These are phyloP conservation scores for Galaxea fascicularis DNA, from an alignment of 92 coral and sea anemone species.

Conservation along the genomic window DNA sequence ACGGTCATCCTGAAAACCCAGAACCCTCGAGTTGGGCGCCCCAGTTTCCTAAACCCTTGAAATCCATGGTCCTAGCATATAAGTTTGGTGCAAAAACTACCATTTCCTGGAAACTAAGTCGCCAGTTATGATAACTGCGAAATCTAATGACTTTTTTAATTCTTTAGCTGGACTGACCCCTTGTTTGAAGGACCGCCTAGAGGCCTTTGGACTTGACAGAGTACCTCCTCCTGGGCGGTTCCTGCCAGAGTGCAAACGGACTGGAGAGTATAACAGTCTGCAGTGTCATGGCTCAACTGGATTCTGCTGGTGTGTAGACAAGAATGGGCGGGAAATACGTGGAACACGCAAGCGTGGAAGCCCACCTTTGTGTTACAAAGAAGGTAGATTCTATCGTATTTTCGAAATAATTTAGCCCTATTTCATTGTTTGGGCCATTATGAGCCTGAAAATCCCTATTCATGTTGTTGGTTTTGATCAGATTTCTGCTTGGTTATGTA, in stretches of 20 bases:
- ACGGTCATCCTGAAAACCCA: too few relatives aligned
- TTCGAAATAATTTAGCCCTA: too few relatives aligned
- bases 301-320: conserved; percentile 88
- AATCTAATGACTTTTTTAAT: neutral
- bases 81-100: too few relatives aligned
- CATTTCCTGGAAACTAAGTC: too few relatives aligned
- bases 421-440: too few relatives aligned
- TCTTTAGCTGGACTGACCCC: conserved; percentile 78
- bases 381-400: conserved; percentile 50
- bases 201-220: conserved; percentile 53
- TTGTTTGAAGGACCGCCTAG: conserved; percentile 78
- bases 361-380: conserved; percentile 64
- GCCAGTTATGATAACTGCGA: too few relatives aligned
- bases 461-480: too few relatives aligned
- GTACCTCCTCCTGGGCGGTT: conserved; percentile 64
- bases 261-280: conserved; percentile 76
- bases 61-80: too few relatives aligned
- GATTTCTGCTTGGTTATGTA: too few relatives aligned
- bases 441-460: too few relatives aligned
- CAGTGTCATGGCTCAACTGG: conserved; percentile 84
- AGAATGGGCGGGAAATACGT: conserved; percentile 77
- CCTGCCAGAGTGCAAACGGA: conserved; percentile 73
- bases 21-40: too few relatives aligned
- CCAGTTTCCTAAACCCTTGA: too few relatives aligned
- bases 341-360: conserved; percentile 74